These are phyloP conservation scores for Neopelma chrysocephalum DNA, from an alignment of 2,797 vertebrate genomes.

Conservation along the genomic window DNA sequence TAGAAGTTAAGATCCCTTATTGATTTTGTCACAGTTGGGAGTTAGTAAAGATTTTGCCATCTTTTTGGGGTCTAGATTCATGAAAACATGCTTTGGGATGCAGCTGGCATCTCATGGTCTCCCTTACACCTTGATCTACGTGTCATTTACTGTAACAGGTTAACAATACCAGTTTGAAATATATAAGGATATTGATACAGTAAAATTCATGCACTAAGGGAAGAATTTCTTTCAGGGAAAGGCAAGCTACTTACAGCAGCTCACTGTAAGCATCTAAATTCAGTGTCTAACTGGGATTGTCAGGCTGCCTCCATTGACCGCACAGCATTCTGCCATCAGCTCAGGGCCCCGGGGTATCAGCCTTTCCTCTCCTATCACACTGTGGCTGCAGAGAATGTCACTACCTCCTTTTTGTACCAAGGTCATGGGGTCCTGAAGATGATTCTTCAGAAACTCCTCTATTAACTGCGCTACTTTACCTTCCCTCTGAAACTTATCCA, in stretches of 20 bases:
- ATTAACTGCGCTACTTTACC: not conserved
- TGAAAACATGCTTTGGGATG: not conserved
- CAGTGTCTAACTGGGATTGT: not conserved
- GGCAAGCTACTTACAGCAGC: not conserved
- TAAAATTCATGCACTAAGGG: not conserved
- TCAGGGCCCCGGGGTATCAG: not conserved
- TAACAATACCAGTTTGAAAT: not conserved
- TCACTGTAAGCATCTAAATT: not conserved
- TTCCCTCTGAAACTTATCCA: not conserved
- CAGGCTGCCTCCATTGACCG: not conserved
- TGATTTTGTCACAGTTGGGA: not conserved
- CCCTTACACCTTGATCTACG: not conserved
- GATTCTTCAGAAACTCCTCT: not conserved
- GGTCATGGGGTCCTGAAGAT: not conserved
- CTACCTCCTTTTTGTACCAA: not conserved
- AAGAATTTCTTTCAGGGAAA: not conserved
- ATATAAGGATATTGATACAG: not conserved
- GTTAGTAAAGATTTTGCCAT: not conserved
- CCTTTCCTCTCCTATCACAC: not conserved
- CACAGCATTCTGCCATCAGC: not conserved
- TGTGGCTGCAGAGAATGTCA: not conserved
- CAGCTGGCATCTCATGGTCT: not conserved
- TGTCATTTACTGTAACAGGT: not conserved
- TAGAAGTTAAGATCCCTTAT: not conserved
- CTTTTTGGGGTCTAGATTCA: not conserved